Conservation (phyloP, 2,113 vertebrate species). For the Cavia aperea region DNA sequence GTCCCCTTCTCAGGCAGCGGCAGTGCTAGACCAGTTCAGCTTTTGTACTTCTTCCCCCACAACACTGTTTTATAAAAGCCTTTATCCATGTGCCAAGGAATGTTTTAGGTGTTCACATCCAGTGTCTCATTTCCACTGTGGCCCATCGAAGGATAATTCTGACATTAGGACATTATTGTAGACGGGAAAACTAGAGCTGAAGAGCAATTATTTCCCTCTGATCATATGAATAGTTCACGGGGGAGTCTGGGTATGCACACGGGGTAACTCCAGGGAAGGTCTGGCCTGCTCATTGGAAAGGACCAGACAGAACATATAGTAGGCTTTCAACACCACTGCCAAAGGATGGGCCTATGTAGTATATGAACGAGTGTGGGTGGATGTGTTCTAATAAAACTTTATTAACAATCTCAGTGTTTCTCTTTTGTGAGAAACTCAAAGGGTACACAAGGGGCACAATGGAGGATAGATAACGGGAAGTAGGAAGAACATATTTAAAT, state of each 20-base stretch:
- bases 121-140: neutral
- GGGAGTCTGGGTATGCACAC: neutral
- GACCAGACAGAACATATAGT: neutral
- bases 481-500: neutral
- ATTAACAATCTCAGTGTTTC: neutral
- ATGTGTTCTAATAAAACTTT: constrained; percentile 1
- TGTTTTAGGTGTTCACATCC: neutral
- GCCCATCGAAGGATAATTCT: neutral
- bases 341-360: rapidly evolving
- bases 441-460: neutral
- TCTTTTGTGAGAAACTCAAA: neutral
- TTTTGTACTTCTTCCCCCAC: neutral
- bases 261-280: neutral
- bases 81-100: neutral
- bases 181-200: constrained; percentile 12
- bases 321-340: neutral
- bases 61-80: neutral
- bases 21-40: neutral
- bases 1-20: neutral
- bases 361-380: neutral
- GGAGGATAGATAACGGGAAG: neutral
- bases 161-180: neutral
- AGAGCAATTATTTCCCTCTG: neutral
- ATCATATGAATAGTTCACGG: neutral
- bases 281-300: neutral